These are phyloP conservation scores for Lampris megalopsis DNA, from an alignment of 2,113 vertebrate genomes.

Conservation along the genomic window DNA sequence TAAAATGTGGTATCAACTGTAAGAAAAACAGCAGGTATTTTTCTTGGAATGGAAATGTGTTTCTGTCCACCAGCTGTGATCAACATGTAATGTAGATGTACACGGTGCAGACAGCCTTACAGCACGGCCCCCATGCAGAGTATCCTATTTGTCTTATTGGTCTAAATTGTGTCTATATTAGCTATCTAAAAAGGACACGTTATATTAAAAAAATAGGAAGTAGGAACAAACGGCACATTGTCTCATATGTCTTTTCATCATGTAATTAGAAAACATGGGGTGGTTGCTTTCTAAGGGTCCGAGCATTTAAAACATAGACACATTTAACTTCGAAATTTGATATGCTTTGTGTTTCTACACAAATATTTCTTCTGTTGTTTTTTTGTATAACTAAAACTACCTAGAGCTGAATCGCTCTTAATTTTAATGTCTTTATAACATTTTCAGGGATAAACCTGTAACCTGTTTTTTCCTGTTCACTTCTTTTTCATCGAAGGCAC, in stretches of 20 bases:
- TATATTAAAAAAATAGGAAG: too few relatives aligned
- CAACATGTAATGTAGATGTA: too few relatives aligned
- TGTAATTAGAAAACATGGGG: too few relatives aligned
- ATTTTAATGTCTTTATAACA: constrained; percentile 5
- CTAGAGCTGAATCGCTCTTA: constrained; percentile 11
- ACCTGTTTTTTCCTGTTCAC: background rate
- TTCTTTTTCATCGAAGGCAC: background rate
- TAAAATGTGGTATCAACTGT: constrained; percentile 54
- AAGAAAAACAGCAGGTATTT: constrained; percentile 43
- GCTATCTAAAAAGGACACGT: too few relatives aligned
- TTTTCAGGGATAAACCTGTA: constrained; percentile 2
- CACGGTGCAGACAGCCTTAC: too few relatives aligned
- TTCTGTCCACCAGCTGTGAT: too few relatives aligned
- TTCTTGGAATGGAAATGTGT: constrained; percentile 24
- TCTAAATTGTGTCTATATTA: too few relatives aligned
- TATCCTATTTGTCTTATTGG: too few relatives aligned
- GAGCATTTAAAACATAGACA: constrained; percentile 8
- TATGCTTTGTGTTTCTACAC: background rate
- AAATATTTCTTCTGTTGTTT: constrained; percentile 15
- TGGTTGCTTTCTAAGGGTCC: background rate
- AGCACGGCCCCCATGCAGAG: too few relatives aligned
- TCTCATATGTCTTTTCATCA: too few relatives aligned
- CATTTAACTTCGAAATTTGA: background rate
- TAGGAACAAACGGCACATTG: too few relatives aligned
- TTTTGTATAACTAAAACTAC: background rate